These are phyloP conservation scores for Augochlora pura DNA, from an alignment of 1,140 invertebrate species.

Conservation along the genomic window DNA sequence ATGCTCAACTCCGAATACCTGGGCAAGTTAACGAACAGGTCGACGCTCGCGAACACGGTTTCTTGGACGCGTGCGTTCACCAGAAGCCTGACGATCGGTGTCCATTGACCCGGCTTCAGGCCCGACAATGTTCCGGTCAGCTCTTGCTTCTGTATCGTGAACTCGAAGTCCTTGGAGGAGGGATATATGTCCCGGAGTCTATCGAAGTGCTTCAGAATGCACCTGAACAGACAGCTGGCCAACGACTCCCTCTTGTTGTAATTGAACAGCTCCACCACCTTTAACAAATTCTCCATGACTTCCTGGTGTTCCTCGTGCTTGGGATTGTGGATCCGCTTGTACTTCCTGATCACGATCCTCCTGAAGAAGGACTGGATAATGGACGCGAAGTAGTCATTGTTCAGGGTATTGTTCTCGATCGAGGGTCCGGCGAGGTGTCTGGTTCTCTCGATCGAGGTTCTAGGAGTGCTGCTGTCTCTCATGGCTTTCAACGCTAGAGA, in stretches of 20 bases:
- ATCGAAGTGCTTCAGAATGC: conserved; percentile 38
- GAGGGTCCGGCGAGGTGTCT: too few relatives aligned
- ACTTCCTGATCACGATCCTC: conserved; percentile 49
- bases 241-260: conserved; percentile 37
- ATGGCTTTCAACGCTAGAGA: not conserved
- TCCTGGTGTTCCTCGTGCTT: conserved; percentile 36
- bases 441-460: not conserved
- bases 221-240: conserved; percentile 37
- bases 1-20: not conserved
- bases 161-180: conserved; percentile 52
- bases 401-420: too few relatives aligned
- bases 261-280: conserved; percentile 52
- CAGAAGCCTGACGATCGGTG: conserved; percentile 51
- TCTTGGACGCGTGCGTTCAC: conserved; percentile 43
- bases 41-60: conserved; percentile 52
- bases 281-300: conserved; percentile 33
- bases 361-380: conserved; percentile 62
- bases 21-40: conserved; percentile 64
- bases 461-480: not conserved
- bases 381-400: conserved; percentile 25
- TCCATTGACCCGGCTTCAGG: conserved; percentile 50
- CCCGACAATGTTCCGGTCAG: conserved; percentile 29
- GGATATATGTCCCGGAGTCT: conserved; percentile 43
- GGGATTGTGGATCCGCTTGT: conserved; percentile 46
- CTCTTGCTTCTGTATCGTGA: conserved; percentile 57